A percentile compares a stretch with the other conserved stretches of the same genome.
Conservation (phyloP, 2,888 invertebrate genomes). For the Chalcosyrphus nemorum region DNA sequence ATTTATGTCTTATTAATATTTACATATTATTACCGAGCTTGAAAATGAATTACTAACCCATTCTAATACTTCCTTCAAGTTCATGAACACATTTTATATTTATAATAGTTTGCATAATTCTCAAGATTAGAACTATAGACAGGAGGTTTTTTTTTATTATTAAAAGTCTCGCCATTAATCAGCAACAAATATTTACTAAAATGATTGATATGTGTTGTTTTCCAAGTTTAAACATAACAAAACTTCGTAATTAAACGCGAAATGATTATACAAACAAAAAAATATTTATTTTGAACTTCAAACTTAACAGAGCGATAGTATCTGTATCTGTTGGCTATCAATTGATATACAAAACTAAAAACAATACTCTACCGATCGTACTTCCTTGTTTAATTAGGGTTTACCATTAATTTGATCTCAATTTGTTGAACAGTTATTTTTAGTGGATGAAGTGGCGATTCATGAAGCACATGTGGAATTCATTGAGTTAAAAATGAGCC, state of each 20-base stretch:
- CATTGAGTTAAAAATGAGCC: no score
- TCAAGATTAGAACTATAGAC: neutral
- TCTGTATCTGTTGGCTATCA: constrained; percentile 18
- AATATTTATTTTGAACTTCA: constrained; percentile 20
- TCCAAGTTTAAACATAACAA: neutral
- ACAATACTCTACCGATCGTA: neutral
- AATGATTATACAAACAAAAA: constrained; percentile 7
- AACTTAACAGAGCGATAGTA: neutral
- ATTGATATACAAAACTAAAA: neutral
- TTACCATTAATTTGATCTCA: neutral
- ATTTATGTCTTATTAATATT: no score
- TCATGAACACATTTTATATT: neutral
- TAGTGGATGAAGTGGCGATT: no score
- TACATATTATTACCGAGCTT: no score
- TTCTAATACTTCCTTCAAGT: neutral
- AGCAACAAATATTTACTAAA: constrained; percentile 18
- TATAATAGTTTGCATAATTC: neutral
- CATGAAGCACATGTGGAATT: no score
- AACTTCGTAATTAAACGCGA: constrained; percentile 4
- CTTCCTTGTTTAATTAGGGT: neutral
- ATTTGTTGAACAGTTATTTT: no score
- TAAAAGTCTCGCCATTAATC: neutral
- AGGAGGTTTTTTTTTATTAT: neutral
- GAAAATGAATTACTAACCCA: no score
- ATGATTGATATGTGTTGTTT: constrained; percentile 15